Evolutionary conservation across 2,113 vertebrate genomes (phyloP), one percentile per base, ranked within the genome.

Genomic region (Sceloporus tristichus): DNA sequence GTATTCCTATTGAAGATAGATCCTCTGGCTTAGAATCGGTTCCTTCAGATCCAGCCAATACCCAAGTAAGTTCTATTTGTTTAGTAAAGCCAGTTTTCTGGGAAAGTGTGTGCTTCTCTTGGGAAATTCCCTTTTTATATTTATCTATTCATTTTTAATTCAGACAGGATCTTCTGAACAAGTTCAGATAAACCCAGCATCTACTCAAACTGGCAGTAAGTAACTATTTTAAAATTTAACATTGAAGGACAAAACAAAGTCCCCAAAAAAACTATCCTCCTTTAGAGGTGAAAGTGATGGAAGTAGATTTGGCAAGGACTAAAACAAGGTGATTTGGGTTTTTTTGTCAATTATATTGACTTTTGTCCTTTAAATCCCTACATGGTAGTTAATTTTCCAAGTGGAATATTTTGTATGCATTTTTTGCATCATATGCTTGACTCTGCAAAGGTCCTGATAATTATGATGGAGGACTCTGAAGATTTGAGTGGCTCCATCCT

Each of bases 131-230:
- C 78, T 40, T 84, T 87, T 74, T 82, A 86, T 87, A 92, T 92
- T 93, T 91, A 94, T 86, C 48, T 95, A 29, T 93, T 89, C 90
- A 80, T 94, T 95, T 95, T 91, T 92, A 91, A 93, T 94, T 86
- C 87, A 98, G 98, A 97, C 96, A 93, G 98, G 98, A 90, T 97
- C 97, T 82, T 93, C 96, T 85, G 98, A 98, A 80, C 98, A 98
- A 95, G 93, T 97, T 85, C 97, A 98, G 93, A 96, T 97, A 89
- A 97, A 96, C 96, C 97, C 97, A 90, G 94, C 97, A 68, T 95
- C 97, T 85, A 94, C 96, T 91, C 97, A 96, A 83, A 89, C 97
- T 80, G 93, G 97, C 93, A 94, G 98, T 98, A 92, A 96, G 97
- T 97, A 93, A 93, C 84, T 92, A 91, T 93, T 88, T 87, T 92